phyloP scores from a whole-genome alignment of 2,888 invertebrate species.

The Dolichopus griseipennis region DNA sequence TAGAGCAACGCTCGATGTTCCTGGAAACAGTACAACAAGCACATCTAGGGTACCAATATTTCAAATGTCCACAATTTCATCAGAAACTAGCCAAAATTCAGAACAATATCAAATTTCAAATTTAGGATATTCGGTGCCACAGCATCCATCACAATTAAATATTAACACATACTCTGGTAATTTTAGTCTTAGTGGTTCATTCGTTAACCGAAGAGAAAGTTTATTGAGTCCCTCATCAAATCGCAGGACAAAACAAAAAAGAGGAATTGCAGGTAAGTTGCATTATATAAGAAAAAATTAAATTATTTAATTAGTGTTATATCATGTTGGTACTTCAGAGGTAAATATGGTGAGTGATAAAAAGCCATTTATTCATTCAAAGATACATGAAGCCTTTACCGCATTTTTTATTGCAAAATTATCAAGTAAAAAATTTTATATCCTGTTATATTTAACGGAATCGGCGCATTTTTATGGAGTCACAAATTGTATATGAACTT shows the following conservation, averaged over 20 bases:
- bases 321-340: too few species aligned
- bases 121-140: constrained; percentile 20
- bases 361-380: too few species aligned
- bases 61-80: constrained; percentile 23
- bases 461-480: too few species aligned
- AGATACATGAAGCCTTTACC: too few species aligned
- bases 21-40: constrained; percentile 21
- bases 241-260: constrained; percentile 63
- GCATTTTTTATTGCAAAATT: too few species aligned
- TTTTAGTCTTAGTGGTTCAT: constrained; percentile 25
- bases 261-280: constrained; percentile 62
- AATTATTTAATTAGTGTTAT: too few species aligned
- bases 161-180: constrained; percentile 29
- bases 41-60: constrained; percentile 11
- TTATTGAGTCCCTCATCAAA: constrained; percentile 68
- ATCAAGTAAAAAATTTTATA: too few species aligned
- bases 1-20: constrained; percentile 39
- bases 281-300: too few species aligned
- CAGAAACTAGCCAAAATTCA: constrained; percentile 16
- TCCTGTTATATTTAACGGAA: too few species aligned
- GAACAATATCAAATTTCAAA: neutral
- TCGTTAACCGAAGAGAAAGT: constrained; percentile 47
- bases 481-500: too few species aligned
- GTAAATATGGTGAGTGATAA: too few species aligned
- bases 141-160: constrained; percentile 40